Evolutionary conservation across 2,113 vertebrate genomes (phyloP).

Genomic region (Gyps fulvus): DNA sequence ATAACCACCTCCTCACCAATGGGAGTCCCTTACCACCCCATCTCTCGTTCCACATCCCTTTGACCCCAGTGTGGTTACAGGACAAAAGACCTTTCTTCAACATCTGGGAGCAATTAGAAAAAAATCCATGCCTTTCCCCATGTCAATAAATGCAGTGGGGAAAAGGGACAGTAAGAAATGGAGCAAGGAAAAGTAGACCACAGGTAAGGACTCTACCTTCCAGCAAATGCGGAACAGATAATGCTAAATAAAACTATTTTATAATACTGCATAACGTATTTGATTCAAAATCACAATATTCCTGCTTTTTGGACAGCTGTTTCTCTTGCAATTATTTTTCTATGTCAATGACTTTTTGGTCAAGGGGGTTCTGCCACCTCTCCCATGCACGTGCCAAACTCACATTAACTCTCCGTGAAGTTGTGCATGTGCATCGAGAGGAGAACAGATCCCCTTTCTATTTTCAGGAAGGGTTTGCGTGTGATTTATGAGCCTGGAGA

Average conservation of each 20-base stretch:
- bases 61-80: background rate
- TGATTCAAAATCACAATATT: background rate
- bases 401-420: background rate
- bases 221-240: background rate
- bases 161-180: background rate
- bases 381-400: background rate
- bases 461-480: background rate
- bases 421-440: background rate
- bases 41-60: background rate
- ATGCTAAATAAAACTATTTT: background rate
- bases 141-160: background rate
- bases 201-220: background rate
- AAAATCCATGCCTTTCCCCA: background rate
- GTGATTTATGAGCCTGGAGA: conserved; percentile 43
- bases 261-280: too few relatives aligned
- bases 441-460: conserved; percentile 25
- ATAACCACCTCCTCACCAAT: background rate
- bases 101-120: conserved; percentile 16
- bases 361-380: background rate
- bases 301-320: background rate
- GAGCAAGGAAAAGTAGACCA: background rate
- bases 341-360: background rate
- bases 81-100: conserved; percentile 3
- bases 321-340: conserved; percentile 7
- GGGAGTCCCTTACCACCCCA: background rate